A percentile compares a stretch with the other conserved stretches of the same genome.
Evolutionary conservation across 2,888 invertebrate genomes (phyloP).

Genomic region (Folsomia candida): DNA sequence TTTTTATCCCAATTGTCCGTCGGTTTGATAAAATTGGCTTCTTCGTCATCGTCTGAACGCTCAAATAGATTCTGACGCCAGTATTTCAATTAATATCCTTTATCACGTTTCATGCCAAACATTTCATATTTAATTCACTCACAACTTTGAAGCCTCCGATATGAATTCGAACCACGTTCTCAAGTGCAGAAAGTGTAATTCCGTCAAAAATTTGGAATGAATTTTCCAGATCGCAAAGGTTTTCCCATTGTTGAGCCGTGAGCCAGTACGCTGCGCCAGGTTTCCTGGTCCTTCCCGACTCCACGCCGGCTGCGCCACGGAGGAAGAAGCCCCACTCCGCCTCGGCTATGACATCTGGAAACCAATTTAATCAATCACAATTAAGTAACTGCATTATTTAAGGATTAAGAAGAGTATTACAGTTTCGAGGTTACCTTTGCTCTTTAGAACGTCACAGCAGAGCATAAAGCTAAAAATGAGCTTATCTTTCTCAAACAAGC

Average conservation of each 20-base stretch:
- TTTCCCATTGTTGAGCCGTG: constrained; percentile 33
- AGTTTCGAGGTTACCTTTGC: constrained; percentile 57
- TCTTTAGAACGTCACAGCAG: constrained; percentile 70
- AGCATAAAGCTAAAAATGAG: constrained; percentile 82
- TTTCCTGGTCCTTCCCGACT: constrained; percentile 20
- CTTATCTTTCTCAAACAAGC: constrained; percentile 87
- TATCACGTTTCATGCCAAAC: too few species aligned
- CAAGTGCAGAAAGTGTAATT: constrained; percentile 22
- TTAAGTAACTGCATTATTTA: too few species aligned
- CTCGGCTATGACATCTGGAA: constrained; percentile 57
- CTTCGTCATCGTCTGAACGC: neutral
- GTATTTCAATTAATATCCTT: constrained; percentile 51
- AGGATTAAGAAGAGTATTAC: too few species aligned
- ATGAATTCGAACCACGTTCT: constrained; percentile 20
- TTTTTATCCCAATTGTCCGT: constrained; percentile 64
- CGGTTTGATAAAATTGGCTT: constrained; percentile 56
- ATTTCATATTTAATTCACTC: constrained; percentile 7
- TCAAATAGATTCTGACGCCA: constrained; percentile 54
- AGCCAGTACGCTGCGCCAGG: constrained; percentile 37
- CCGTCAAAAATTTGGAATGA: constrained; percentile 29
- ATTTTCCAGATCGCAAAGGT: constrained; percentile 36
- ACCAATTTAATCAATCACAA: neutral
- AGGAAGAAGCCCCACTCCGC: constrained; percentile 76
- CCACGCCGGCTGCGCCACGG: constrained; percentile 59
- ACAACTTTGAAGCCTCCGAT: constrained; percentile 33